phyloP scores from a whole-genome alignment of 2,113 vertebrate genomes.

The Glaucomys volans region DNA sequence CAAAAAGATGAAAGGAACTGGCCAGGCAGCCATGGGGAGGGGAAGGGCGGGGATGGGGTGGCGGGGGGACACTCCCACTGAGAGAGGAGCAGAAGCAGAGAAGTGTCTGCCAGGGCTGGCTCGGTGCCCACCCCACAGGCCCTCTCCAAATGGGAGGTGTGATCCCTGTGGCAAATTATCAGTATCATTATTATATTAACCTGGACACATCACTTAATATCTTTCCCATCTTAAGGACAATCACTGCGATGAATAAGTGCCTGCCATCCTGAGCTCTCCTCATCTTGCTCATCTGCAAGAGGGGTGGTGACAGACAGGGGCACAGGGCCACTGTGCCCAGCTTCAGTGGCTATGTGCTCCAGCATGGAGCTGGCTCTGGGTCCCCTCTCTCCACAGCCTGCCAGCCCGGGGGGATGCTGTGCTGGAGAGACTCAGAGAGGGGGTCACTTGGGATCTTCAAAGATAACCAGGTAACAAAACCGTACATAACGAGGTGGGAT shows the following conservation, averaged over 20 bases:
- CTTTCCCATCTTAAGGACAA: conserved; percentile 1
- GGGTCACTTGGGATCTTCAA: neutral
- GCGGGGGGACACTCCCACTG: neutral
- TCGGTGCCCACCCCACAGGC: neutral
- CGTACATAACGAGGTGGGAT: neutral
- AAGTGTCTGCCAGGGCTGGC: conserved; percentile 2
- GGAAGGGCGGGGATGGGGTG: neutral
- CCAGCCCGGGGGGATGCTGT: neutral
- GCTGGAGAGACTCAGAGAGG: neutral
- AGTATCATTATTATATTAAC: neutral
- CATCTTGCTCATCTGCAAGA: neutral
- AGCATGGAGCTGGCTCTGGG: too few relatives aligned
- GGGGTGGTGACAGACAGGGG: neutral
- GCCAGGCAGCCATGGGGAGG: neutral
- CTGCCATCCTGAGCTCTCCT: neutral
- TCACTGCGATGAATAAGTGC: neutral
- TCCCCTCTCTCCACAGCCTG: neutral
- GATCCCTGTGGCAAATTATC: neutral
- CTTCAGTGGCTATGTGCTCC: neutral
- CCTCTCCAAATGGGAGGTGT: neutral
- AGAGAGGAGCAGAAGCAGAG: neutral
- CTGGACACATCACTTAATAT: neutral
- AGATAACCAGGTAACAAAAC: neutral
- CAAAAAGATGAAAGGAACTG: conserved; percentile 22
- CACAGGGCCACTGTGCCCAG: fast-evolving